Evolutionary conservation across 2,113 vertebrate species (phyloP).

Genomic region (Girardinichthys multiradiatus): DNA sequence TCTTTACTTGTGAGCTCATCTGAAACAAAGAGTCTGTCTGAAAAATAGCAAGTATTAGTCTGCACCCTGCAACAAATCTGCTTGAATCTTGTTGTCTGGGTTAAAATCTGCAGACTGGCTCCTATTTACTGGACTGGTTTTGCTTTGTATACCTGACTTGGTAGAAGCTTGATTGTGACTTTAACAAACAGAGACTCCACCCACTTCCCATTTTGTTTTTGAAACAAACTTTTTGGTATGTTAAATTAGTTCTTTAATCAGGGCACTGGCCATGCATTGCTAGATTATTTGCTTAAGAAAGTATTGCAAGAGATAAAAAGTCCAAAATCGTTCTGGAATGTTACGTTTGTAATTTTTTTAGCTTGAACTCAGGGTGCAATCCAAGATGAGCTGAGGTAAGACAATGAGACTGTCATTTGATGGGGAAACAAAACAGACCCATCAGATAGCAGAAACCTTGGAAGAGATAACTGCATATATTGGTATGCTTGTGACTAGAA

Average conservation of each 20-base stretch:
- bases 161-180: background rate
- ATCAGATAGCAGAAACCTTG: background rate
- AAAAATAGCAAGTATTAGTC: background rate
- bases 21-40: background rate
- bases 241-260: background rate
- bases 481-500: background rate
- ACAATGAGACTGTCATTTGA: background rate
- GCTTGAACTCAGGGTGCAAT: background rate
- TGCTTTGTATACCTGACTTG: background rate
- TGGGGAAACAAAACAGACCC: background rate
- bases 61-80: background rate
- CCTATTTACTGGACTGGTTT: background rate
- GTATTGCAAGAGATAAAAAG: background rate
- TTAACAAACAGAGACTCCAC: background rate
- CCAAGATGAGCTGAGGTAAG: background rate
- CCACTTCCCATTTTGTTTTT: background rate
- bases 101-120: background rate
- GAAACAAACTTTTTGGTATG: background rate
- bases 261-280: background rate
- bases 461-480: background rate
- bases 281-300: background rate
- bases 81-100: background rate
- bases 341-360: background rate
- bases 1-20: background rate
- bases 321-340: background rate